Conservation (phyloP, 2,113 vertebrate species). For the Scytalopus superciliaris region DNA sequence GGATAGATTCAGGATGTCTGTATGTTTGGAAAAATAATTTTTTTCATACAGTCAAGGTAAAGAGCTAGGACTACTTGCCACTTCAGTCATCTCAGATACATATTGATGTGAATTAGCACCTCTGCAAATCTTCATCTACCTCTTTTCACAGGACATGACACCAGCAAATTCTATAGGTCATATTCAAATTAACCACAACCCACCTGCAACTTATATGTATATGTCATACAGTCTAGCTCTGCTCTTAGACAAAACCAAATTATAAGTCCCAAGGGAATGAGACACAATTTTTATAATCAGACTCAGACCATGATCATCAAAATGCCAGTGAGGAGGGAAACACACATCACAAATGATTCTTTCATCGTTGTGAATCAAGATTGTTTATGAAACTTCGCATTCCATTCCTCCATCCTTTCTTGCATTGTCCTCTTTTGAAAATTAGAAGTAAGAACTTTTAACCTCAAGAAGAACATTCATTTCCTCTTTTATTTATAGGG, state of each 20-base stretch:
- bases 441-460: not conserved
- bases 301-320: not conserved
- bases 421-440: not conserved
- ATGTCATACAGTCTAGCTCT: not conserved
- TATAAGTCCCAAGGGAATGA: not conserved
- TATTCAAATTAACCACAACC: not conserved
- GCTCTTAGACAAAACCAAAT: not conserved
- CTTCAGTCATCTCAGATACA: not conserved
- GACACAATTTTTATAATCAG: not conserved
- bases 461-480: not conserved
- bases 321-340: not conserved
- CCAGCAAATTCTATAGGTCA: not conserved
- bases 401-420: not conserved
- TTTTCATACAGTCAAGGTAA: not conserved
- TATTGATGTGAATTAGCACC: not conserved
- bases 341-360: not conserved
- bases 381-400: not conserved
- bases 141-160: not conserved
- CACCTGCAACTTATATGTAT: not conserved
- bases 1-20: not conserved
- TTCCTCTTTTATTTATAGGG: not conserved
- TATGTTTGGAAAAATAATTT: not conserved
- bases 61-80: not conserved
- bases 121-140: not conserved
- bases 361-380: not conserved